These are phyloP conservation scores for Tor tambroides DNA, from an alignment of 2,113 vertebrate species.

Conservation along the genomic window DNA sequence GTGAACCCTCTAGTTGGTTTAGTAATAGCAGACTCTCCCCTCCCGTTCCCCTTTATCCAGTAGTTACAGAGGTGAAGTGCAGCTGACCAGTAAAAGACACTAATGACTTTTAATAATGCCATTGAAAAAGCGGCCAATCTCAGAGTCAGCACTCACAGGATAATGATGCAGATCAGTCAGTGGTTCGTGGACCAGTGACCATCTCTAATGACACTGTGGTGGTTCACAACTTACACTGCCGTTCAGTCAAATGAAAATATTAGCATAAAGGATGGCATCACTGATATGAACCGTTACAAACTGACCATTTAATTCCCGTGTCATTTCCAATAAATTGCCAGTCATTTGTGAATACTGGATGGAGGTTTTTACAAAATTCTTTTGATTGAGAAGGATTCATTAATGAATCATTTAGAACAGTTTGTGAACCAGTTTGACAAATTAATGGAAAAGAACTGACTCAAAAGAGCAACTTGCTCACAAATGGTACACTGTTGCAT, in stretches of 20 bases:
- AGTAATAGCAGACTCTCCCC: neutral
- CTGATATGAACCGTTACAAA: neutral
- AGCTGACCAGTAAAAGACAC: conserved; percentile 40
- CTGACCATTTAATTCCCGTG: neutral
- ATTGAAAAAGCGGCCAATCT: conserved; percentile 1
- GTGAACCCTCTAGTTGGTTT: conserved; percentile 1
- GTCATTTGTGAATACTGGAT: neutral
- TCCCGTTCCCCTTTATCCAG: neutral
- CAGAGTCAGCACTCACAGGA: conserved; percentile 29
- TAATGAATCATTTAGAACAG: neutral
- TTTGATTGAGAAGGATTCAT: neutral
- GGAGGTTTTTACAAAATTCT: neutral
- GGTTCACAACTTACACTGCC: neutral
- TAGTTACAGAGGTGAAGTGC: conserved; percentile 29
- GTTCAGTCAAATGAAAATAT: neutral
- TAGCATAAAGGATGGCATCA: neutral
- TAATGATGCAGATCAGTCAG: conserved; percentile 34
- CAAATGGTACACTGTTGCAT: neutral
- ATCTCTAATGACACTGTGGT: conserved; percentile 27
- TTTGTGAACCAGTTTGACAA: neutral
- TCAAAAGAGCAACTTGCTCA: neutral
- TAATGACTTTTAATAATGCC: conserved; percentile 44
- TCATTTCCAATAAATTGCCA: neutral
- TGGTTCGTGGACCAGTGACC: conserved; percentile 34
- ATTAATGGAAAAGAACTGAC: neutral